Evolutionary conservation across 2,797 vertebrate genomes (phyloP), one percentile per base, ranked within the genome.

Genomic region (Squalus acanthias): DNA sequence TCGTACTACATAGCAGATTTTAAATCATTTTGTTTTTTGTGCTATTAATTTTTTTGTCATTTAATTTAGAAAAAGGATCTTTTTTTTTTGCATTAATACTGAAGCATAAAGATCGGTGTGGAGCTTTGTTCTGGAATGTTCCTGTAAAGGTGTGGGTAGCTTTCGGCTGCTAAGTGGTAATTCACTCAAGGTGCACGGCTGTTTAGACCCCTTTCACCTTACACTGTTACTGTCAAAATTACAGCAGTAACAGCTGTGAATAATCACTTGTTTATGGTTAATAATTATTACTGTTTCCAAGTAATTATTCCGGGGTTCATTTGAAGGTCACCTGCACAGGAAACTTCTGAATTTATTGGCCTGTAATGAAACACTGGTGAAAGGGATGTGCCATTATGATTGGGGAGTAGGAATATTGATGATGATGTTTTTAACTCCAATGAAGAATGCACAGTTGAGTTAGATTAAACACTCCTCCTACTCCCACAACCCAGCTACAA

Each of bases 261-360:
- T 72, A 53, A 74, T 95, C 70, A 95, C 72, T 95, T 95, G 69
- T 46, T 95, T 76, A 74, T 95, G 94, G 70, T 95, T 76, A 76
- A 95, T 60, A 95, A 95, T 95, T 95, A 95, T 95, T 76, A 76
- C 67, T 63, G 24, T 74, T 76, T 72, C 69, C 13, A 57, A 57
- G 69, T 72, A 95, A 95, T 95, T 95, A 76, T 76, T 95, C 53
- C 24, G 53, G 94, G 50, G 94, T 95, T 95, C 94, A 76, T 22
- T 13, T 95, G 94, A 76, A 95, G 94, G 94, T 95, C 69, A 76
- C 69, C 10, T 74, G 70, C 69, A 33, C 50, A 29, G 94, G 70
- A 74, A 95, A 74, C 46, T 76, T 95, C 70, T 15, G 70, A 76
- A 95, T 76, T 95, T 57, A 95, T 95, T 60, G 94, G 22, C 10